Percentiles rank a stretch among this genome's conserved stretches.
These are phyloP conservation scores for Tragelaphus imberbis DNA, from an alignment of 2,113 vertebrate species.

Conservation along the genomic window DNA sequence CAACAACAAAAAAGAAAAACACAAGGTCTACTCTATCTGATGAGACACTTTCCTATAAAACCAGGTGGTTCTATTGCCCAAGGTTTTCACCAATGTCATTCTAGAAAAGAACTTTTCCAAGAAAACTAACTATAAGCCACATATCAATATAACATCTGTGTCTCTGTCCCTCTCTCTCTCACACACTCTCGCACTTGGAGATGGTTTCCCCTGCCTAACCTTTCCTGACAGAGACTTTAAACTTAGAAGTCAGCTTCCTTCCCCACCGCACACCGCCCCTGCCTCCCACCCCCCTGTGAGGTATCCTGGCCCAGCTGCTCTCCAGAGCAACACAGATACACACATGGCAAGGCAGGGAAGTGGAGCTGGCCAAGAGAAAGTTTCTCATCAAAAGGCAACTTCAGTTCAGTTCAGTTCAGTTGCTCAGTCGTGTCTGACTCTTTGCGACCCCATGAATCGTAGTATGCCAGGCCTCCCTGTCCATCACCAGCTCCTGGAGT, in stretches of 20 bases:
- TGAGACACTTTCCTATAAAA: neutral
- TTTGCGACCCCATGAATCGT: too few species aligned
- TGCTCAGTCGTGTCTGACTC: too few species aligned
- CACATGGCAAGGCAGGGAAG: neutral
- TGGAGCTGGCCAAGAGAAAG: conserved; percentile 22
- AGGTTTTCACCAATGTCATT: neutral
- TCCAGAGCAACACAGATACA: conserved; percentile 59
- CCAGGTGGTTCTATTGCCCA: neutral
- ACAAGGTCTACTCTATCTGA: neutral
- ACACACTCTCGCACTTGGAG: neutral
- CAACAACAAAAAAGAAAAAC: neutral
- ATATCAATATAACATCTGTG: neutral
- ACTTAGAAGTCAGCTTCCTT: neutral
- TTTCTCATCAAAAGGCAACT: conserved; percentile 28
- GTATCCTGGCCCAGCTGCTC: conserved; percentile 54
- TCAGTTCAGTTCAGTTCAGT: too few species aligned
- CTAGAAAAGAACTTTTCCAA: neutral
- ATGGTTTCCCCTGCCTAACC: neutral
- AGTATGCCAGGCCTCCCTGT: too few species aligned
- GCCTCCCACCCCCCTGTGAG: neutral
- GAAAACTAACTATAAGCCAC: neutral
- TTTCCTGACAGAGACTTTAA: neutral
- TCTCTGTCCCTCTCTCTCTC: neutral
- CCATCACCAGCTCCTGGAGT: too few species aligned
- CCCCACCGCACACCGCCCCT: neutral